A percentile compares a stretch with the other conserved stretches of the same genome.
phyloP scores from a whole-genome alignment of 2,888 invertebrate species.

The Ypsolopha scabrella region DNA sequence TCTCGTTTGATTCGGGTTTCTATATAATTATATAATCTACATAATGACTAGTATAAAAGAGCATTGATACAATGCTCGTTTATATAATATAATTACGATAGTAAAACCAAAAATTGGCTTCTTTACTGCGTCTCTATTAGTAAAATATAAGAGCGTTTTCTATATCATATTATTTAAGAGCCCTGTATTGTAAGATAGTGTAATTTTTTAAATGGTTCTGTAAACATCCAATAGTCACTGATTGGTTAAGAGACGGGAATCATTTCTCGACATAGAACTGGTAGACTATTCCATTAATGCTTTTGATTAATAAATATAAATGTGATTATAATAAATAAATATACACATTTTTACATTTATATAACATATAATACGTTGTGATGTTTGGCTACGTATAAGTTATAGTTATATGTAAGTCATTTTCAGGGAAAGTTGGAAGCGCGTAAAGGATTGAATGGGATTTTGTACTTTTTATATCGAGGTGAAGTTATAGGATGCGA shows the following conservation, averaged over 20 bases:
- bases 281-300: slow-evolving; percentile 10
- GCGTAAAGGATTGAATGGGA: slow-evolving; percentile 14
- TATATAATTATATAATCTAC: not conserved
- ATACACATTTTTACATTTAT: slow-evolving; percentile 20
- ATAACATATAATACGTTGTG: slow-evolving; percentile 41
- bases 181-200: slow-evolving; percentile 28
- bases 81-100: slow-evolving; percentile 16
- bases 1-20: slow-evolving; percentile 9
- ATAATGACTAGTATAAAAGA: slow-evolving; percentile 23
- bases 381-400: slow-evolving; percentile 49
- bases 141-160: slow-evolving; percentile 45
- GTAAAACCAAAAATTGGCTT: slow-evolving; percentile 62
- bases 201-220: slow-evolving; percentile 18
- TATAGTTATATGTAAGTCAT: slow-evolving; percentile 49
- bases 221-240: slow-evolving; percentile 2
- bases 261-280: not conserved
- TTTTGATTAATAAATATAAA: slow-evolving; percentile 10
- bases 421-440: slow-evolving; percentile 34
- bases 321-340: slow-evolving; percentile 6
- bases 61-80: slow-evolving; percentile 31
- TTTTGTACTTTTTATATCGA: slow-evolving; percentile 30
- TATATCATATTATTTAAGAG: slow-evolving; percentile 54
- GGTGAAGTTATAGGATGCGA: not conserved
- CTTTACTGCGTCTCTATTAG: slow-evolving; percentile 48
- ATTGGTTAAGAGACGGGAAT: not conserved